Percentiles rank a stretch among this genome's conserved stretches.
Conservation (phyloP, 2,797 vertebrate genomes). For the Pangasius krempfi region DNA sequence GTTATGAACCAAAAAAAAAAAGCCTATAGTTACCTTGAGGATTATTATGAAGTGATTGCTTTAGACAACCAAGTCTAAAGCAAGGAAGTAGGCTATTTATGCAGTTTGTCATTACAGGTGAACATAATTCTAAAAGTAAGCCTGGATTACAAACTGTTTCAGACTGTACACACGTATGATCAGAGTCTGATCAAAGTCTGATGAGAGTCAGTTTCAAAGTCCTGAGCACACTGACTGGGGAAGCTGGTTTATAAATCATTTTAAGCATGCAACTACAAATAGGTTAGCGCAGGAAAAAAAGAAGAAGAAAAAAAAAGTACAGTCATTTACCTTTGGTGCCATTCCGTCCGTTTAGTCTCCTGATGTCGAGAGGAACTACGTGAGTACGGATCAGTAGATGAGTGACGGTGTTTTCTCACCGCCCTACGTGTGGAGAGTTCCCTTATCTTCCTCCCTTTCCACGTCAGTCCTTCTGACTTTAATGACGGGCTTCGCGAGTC, state of each 20-base stretch:
- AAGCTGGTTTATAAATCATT: neutral
- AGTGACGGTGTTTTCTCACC: constrained; percentile 44
- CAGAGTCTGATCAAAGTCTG: neutral
- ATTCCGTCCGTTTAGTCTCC: constrained; percentile 45
- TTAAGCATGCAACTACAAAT: neutral
- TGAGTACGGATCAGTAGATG: constrained; percentile 29
- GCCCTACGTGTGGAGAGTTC: constrained; percentile 29
- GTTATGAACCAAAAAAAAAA: neutral
- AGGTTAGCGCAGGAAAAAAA: neutral
- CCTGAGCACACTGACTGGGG: neutral
- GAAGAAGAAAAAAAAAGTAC: neutral
- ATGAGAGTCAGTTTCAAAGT: neutral
- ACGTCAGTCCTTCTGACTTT: constrained; percentile 43
- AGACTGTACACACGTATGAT: neutral
- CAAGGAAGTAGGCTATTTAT: neutral
- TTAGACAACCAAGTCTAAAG: neutral
- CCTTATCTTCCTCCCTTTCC: constrained; percentile 41
- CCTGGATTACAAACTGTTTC: neutral
- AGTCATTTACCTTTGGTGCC: constrained; percentile 54
- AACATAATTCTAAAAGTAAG: neutral
- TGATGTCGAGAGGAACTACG: constrained; percentile 41
- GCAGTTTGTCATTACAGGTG: constrained; percentile 13
- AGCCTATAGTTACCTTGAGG: neutral
- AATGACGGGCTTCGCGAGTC: constrained; percentile 21
- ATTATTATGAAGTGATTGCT: neutral